phyloP scores from a whole-genome alignment of 1,140 invertebrate genomes.

The Chironomus striatipennis region DNA sequence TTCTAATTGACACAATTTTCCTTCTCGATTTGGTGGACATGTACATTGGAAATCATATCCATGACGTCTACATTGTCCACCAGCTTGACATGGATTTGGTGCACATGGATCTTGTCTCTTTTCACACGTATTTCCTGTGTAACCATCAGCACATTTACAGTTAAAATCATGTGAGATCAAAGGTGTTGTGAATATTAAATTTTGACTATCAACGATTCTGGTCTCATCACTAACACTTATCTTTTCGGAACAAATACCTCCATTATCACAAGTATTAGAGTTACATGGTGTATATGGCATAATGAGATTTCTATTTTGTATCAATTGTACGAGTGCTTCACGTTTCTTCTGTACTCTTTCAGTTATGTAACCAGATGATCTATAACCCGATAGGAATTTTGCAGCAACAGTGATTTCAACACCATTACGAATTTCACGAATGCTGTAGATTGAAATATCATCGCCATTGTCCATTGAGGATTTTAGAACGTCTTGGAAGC shows the following conservation, averaged over 20 bases:
- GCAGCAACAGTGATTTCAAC: slow-evolving; percentile 59
- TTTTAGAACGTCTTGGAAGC: slow-evolving; percentile 61
- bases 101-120: slow-evolving; percentile 79
- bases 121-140: slow-evolving; percentile 69
- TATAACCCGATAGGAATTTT: slow-evolving; percentile 45
- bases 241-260: slow-evolving; percentile 62
- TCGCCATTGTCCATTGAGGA: slow-evolving; percentile 53
- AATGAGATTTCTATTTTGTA: slow-evolving; percentile 47
- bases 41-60: slow-evolving; percentile 74
- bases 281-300: slow-evolving; percentile 68
- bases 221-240: slow-evolving; percentile 56
- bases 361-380: slow-evolving; percentile 50
- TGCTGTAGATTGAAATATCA: slow-evolving; percentile 59
- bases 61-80: slow-evolving; percentile 70
- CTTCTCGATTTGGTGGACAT: slow-evolving; percentile 67
- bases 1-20: slow-evolving; percentile 74
- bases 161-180: slow-evolving; percentile 63
- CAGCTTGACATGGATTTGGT: slow-evolving; percentile 78
- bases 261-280: slow-evolving; percentile 60
- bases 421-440: slow-evolving; percentile 48
- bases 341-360: slow-evolving; percentile 55
- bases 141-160: slow-evolving; percentile 71
- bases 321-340: slow-evolving; percentile 50
- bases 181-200: slow-evolving; percentile 71
- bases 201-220: slow-evolving; percentile 64